Percentiles rank a stretch among this genome's conserved stretches.
These are phyloP conservation scores for Latheticus oryzae DNA, from an alignment of 2,888 invertebrate species.

Conservation along the genomic window DNA sequence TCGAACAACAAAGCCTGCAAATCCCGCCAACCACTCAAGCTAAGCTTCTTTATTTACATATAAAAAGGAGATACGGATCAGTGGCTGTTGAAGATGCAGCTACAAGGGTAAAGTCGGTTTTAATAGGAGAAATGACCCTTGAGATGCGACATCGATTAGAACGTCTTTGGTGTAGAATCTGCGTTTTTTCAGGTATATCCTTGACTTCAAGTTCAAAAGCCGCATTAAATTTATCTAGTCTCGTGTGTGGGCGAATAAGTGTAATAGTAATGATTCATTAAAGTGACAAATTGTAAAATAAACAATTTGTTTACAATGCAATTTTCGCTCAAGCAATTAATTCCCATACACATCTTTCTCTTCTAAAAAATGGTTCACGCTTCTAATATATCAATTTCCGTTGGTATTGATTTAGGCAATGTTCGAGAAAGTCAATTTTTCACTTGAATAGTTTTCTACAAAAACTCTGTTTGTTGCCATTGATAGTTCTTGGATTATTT, in stretches of 20 bases:
- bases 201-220: constrained; percentile 25
- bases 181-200: constrained; percentile 15
- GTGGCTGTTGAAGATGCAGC: constrained; percentile 19
- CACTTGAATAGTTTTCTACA: constrained; percentile 18
- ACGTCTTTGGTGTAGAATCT: constrained; percentile 3
- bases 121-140: constrained; percentile 20
- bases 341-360: constrained; percentile 1
- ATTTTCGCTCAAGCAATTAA: constrained; percentile 9
- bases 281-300: constrained; percentile 19
- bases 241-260: constrained; percentile 21
- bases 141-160: background rate
- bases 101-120: constrained; percentile 4
- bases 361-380: constrained; percentile 19
- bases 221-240: constrained; percentile 30
- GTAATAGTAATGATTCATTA: constrained; percentile 16
- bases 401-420: constrained; percentile 17
- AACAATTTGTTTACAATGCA: constrained; percentile 9
- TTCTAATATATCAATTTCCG: constrained; percentile 12
- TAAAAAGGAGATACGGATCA: constrained; percentile 40
- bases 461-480: constrained; percentile 26
- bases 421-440: constrained; percentile 22
- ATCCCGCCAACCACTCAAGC: constrained; percentile 43
- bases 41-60: constrained; percentile 39
- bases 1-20: constrained; percentile 47
- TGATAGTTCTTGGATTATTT: constrained; percentile 25